Percentiles rank a stretch among this genome's conserved stretches.
Conservation (phyloP, 2,888 invertebrate genomes). For the Chironomus riparius region DNA sequence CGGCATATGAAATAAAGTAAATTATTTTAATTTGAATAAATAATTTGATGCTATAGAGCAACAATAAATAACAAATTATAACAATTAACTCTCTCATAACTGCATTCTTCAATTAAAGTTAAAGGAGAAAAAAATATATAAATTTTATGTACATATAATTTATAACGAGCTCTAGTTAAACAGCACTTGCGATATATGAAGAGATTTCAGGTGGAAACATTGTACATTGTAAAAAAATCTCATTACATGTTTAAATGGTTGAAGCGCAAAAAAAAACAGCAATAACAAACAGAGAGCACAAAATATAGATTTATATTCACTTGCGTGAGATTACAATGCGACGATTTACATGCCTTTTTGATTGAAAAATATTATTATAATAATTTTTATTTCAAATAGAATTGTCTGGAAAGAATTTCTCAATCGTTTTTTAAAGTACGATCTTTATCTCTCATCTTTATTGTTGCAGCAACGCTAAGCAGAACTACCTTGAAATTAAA, state of each 20-base stretch:
- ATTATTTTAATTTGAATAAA: not conserved
- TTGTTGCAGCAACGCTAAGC: not conserved
- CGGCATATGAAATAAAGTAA: not conserved
- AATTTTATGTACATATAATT: too few species aligned
- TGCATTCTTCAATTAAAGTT: not conserved
- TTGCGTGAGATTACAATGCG: not conserved
- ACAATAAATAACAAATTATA: constrained; percentile 25
- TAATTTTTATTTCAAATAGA: not conserved
- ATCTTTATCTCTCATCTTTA: not conserved
- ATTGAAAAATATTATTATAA: not conserved
- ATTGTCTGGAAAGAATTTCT: too few species aligned
- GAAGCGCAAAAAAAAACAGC: not conserved
- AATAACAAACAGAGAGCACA: not conserved
- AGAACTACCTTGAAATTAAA: not conserved
- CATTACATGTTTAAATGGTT: not conserved
- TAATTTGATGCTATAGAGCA: not conserved
- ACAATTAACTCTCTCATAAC: constrained; percentile 10
- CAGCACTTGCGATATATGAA: too few species aligned
- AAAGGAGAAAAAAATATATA: not conserved
- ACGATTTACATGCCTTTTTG: not conserved
- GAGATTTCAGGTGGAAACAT: not conserved
- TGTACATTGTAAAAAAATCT: not conserved
- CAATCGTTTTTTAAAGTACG: not conserved
- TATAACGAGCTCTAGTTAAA: constrained; percentile 16
- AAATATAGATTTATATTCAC: not conserved